phyloP scores from a whole-genome alignment of 2,888 invertebrate species.

The Drosophila glabriapex region DNA sequence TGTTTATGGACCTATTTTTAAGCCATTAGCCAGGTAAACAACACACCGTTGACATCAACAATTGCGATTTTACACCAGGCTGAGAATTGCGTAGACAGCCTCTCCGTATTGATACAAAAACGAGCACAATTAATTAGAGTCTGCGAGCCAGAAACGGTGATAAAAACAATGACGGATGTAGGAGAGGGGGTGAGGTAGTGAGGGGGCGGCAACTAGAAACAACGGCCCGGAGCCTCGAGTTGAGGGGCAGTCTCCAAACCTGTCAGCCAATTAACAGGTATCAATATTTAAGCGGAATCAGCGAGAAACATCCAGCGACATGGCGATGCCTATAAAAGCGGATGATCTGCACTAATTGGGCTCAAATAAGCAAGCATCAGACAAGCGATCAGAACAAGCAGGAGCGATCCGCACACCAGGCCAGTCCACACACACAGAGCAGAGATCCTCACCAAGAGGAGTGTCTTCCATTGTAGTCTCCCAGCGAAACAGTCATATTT shows the following conservation, averaged over 20 bases:
- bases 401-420: slow-evolving; percentile 2
- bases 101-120: slow-evolving; percentile 56
- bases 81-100: slow-evolving; percentile 74
- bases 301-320: slow-evolving; percentile 38
- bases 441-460: slow-evolving; percentile 5
- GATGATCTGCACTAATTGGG: slow-evolving; percentile 67
- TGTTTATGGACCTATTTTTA: slow-evolving; percentile 67
- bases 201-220: background rate
- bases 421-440: background rate
- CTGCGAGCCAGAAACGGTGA: slow-evolving; percentile 41
- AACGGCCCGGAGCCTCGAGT: background rate
- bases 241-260: slow-evolving; percentile 51
- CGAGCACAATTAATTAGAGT: slow-evolving; percentile 84
- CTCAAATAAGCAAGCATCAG: slow-evolving; percentile 69
- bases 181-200: background rate
- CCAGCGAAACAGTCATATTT: background rate
- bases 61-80: slow-evolving; percentile 47
- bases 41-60: slow-evolving; percentile 13
- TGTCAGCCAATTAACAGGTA: slow-evolving; percentile 76
- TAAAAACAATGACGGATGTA: slow-evolving; percentile 55
- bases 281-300: slow-evolving; percentile 75
- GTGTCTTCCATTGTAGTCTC: slow-evolving; percentile 1
- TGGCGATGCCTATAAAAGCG: slow-evolving; percentile 63
- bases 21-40: slow-evolving; percentile 40
- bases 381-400: slow-evolving; percentile 43